phyloP scores from a whole-genome alignment of 2,888 invertebrate genomes.

The Acrocera orbiculus region DNA sequence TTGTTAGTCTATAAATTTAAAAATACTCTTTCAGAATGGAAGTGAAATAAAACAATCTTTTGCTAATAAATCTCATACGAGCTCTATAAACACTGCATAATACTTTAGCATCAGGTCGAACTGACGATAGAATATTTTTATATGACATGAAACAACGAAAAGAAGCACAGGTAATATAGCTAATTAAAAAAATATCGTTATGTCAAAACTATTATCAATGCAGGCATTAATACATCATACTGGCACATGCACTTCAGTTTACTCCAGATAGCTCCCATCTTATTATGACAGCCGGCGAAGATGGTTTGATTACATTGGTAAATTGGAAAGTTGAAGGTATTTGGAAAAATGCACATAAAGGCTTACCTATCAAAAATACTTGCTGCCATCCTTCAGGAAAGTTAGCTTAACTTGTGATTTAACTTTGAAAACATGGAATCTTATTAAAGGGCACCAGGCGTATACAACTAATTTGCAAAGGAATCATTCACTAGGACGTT shows the following conservation, averaged over 20 bases:
- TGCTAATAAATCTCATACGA: slow-evolving; percentile 73
- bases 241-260: slow-evolving; percentile 63
- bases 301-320: slow-evolving; percentile 71
- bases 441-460: slow-evolving; percentile 77
- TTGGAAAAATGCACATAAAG: slow-evolving; percentile 71
- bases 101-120: slow-evolving; percentile 70
- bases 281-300: slow-evolving; percentile 66
- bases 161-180: slow-evolving; percentile 56
- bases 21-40: too few relatives aligned
- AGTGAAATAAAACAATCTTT: slow-evolving; percentile 70
- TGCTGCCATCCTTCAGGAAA: slow-evolving; percentile 81
- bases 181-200: too few relatives aligned
- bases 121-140: slow-evolving; percentile 75
- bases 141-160: slow-evolving; percentile 63
- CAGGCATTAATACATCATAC: slow-evolving; percentile 53
- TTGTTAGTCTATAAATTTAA: too few relatives aligned
- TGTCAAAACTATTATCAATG: background rate
- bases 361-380: slow-evolving; percentile 50
- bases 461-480: slow-evolving; percentile 73
- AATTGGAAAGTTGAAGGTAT: slow-evolving; percentile 75
- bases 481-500: slow-evolving; percentile 34
- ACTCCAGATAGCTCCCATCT: slow-evolving; percentile 60
- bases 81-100: slow-evolving; percentile 49
- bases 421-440: slow-evolving; percentile 80
- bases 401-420: slow-evolving; percentile 76